These are phyloP conservation scores for Antheraea yamamai DNA, from an alignment of 2,888 invertebrate species.

Conservation along the genomic window DNA sequence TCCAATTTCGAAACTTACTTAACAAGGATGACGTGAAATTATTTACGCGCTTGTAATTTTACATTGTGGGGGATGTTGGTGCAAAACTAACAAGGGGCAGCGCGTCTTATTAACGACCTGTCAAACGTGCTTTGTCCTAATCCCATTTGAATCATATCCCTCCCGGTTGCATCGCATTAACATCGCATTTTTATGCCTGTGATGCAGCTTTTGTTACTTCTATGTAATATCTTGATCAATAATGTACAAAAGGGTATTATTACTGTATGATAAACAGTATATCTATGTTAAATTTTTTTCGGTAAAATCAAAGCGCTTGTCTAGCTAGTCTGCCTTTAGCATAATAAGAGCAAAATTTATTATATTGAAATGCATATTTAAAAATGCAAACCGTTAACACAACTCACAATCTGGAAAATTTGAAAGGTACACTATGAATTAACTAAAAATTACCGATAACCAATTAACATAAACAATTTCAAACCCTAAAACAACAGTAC, in stretches of 20 bases:
- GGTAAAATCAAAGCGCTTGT: not conserved
- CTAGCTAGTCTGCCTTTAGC: not conserved
- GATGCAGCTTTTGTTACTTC: conserved; percentile 20
- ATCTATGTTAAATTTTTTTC: not conserved
- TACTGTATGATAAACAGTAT: not conserved
- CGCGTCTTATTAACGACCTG: conserved; percentile 72
- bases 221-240: not conserved
- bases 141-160: conserved; percentile 61
- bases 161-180: conserved; percentile 47
- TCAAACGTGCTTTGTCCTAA: conserved; percentile 68
- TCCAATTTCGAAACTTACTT: conserved; percentile 37
- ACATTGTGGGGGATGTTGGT: conserved; percentile 61
- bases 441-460: too few relatives aligned
- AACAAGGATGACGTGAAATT: conserved; percentile 41
- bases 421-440: too few relatives aligned
- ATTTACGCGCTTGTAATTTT: conserved; percentile 61
- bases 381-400: too few relatives aligned
- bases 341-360: not conserved
- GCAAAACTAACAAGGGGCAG: conserved; percentile 75
- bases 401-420: too few relatives aligned
- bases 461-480: too few relatives aligned
- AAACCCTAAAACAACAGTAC: too few relatives aligned
- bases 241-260: not conserved
- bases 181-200: conserved; percentile 34
- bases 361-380: not conserved